Conservation (phyloP, 2,113 vertebrate species). For the Paraplagusia blochii region DNA sequence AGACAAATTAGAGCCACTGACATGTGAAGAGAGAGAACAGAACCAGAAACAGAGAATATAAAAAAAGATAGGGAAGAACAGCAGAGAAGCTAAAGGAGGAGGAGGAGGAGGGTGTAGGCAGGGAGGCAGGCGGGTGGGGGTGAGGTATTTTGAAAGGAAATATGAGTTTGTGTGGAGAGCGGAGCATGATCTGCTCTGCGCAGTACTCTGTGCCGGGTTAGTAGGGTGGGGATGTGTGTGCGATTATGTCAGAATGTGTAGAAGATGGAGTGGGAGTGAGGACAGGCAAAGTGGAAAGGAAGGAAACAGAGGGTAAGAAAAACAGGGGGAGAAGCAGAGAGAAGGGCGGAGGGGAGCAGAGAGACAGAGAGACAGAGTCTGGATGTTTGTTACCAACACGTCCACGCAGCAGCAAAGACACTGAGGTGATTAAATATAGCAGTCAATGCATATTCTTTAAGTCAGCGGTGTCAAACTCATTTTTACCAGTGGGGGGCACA, state of each 20-base stretch:
- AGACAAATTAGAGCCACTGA: conserved; percentile 53
- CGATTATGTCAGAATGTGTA: conserved; percentile 64
- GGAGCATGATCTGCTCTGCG: conserved; percentile 48
- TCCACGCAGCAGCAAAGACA: conserved; percentile 21
- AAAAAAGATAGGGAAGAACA: conserved; percentile 26
- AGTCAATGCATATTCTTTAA: not conserved
- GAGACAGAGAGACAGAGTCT: conserved; percentile 1
- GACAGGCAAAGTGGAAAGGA: conserved; percentile 44
- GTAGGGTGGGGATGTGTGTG: conserved; percentile 53
- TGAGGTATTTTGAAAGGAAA: conserved; percentile 58
- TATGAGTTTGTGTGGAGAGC: conserved; percentile 56
- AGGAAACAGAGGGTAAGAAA: conserved; percentile 48
- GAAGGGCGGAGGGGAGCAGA: conserved; percentile 41
- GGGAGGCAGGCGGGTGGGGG: conserved; percentile 36
- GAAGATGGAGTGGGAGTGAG: conserved; percentile 55
- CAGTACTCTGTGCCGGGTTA: conserved; percentile 53
- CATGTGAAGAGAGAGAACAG: conserved; percentile 31
- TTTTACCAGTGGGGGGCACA: too few relatives aligned
- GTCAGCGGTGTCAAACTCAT: too few relatives aligned
- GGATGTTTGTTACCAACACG: conserved; percentile 33
- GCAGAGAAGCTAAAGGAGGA: conserved; percentile 25
- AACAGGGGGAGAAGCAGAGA: conserved; percentile 47
- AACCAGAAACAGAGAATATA: conserved; percentile 32
- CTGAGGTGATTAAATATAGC: conserved; percentile 12
- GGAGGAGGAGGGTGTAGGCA: conserved; percentile 33